Percentiles rank a stretch among this genome's conserved stretches.
Conservation (phyloP, 2,888 invertebrate genomes). For the Anthophora plumipes region DNA sequence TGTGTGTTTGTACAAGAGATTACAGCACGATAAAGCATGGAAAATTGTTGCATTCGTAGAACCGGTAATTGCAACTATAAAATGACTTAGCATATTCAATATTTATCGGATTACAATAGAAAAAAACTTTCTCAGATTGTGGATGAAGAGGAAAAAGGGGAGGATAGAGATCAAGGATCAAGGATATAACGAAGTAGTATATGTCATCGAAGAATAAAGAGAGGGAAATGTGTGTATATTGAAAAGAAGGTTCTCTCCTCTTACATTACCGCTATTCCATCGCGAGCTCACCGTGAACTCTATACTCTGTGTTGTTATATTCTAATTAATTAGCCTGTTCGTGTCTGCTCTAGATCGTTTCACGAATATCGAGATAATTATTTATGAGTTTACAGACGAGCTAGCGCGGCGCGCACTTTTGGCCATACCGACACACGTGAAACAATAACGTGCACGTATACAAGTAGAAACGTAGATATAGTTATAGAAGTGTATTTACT, state of each 20-base stretch:
- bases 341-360: slow-evolving; percentile 51
- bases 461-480: neutral
- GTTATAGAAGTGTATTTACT: neutral
- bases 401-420: slow-evolving; percentile 41
- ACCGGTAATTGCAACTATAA: neutral
- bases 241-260: too few species aligned
- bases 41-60: neutral
- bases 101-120: neutral
- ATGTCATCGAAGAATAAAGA: neutral
- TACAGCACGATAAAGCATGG: slow-evolving; percentile 8
- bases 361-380: slow-evolving; percentile 56
- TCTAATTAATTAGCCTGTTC: slow-evolving; percentile 51
- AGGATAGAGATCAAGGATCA: too few species aligned
- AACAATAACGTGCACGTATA: neutral
- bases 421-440: neutral
- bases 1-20: slow-evolving; percentile 7
- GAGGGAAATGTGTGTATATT: too few species aligned
- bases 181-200: neutral
- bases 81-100: too few species aligned
- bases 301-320: slow-evolving; percentile 39
- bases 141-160: too few species aligned
- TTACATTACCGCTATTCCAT: slow-evolving; percentile 24
- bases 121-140: neutral
- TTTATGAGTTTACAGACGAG: slow-evolving; percentile 45
- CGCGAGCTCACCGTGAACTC: slow-evolving; percentile 4